phyloP scores from a whole-genome alignment of 2,888 invertebrate genomes.

The Perithous albicinctus region DNA sequence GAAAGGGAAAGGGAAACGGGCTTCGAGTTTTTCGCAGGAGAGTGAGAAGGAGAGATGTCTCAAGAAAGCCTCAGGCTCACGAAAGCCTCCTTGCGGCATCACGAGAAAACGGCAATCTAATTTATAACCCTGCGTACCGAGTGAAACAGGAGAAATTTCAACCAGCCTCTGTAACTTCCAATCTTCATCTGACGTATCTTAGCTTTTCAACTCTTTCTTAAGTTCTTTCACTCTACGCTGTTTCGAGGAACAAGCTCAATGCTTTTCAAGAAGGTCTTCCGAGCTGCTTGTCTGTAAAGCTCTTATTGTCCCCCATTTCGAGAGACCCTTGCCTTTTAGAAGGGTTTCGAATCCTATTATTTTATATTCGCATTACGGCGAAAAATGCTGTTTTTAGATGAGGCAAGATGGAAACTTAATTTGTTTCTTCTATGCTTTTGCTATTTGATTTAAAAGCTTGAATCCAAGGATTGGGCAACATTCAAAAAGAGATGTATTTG shows the following conservation, averaged over 20 bases:
- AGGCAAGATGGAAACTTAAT: too few species aligned
- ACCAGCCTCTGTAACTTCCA: conserved; percentile 7
- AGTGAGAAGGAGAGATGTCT: not conserved
- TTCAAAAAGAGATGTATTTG: too few species aligned
- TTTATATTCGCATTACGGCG: not conserved
- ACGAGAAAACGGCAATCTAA: conserved; percentile 43
- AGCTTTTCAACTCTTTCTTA: conserved; percentile 29
- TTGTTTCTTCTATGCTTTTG: too few species aligned
- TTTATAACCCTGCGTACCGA: conserved; percentile 25
- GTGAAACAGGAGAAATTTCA: conserved; percentile 16
- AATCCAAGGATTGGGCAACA: too few species aligned
- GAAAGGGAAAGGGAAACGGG: conserved; percentile 11
- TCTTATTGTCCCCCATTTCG: not conserved
- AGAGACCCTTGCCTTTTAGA: not conserved
- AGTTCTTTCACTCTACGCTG: conserved; percentile 25
- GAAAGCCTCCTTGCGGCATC: conserved; percentile 26
- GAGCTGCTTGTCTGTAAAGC: not conserved
- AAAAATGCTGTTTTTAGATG: not conserved
- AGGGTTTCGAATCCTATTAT: not conserved
- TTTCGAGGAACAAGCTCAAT: conserved; percentile 20
- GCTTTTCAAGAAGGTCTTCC: conserved; percentile 8
- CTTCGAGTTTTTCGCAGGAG: not conserved
- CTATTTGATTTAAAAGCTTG: too few species aligned
- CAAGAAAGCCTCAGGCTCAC: conserved; percentile 14
- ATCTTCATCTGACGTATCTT: conserved; percentile 24